These are phyloP conservation scores for sheep (Ovis aries) DNA, from an alignment of 2,113 vertebrate species.

Conservation along the genomic window ARS-UI_Ramb_v3.0 NC_056068.1:23590001-23590500, in stretches of 20 bases:
- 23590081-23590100: background rate
- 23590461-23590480: background rate
- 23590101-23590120: background rate
- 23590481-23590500: background rate
- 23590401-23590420: background rate
- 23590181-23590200: background rate
- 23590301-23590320: background rate
- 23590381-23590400: background rate
- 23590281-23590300: background rate
- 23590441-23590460: background rate
- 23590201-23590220: background rate
- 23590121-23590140: accelerated
- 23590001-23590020: background rate
- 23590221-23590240: background rate
- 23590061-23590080: accelerated
- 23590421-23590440: background rate
- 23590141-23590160: background rate
- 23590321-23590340: background rate
- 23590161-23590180: background rate
- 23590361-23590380: background rate
- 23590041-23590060: background rate
- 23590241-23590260: background rate
- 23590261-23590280: background rate
- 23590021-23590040: background rate
- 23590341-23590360: background rate